Base-by-base conservation (phyloP, 2,888 invertebrate genomes). In the Ectemnius cavifrons region DNA sequence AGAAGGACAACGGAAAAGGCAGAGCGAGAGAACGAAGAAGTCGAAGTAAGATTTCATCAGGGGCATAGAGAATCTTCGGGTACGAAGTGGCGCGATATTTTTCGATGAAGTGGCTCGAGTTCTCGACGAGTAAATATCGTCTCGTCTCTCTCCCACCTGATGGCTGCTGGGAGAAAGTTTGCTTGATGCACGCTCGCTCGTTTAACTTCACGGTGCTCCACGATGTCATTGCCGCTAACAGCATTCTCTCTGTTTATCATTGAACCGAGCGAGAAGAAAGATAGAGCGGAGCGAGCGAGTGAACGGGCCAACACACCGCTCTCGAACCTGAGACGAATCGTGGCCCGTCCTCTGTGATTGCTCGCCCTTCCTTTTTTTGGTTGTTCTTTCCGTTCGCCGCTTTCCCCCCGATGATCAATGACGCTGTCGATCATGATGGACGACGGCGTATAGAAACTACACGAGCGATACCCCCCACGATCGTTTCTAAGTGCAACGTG, bases 401-500 rank as follows among this genome's bases (percentile, higher is more conserved):
- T 67, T 47, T 69, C 37, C 67, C 45, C 45, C 23, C 62, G 66
- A 79, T 80, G 82, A 82, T 83, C 82, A 76, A 83, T 79, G 77
- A 75, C 73, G 61, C 60, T 74, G 77, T 74, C 77, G 59, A 77
- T 72, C 66, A 68, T 78, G 82, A 82, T 70, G 76, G 66, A 82
- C 77, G 79, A 78, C 60, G 37, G 62, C 45, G 66, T 69, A 59
- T 52, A 27, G 58, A 71, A 67, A 66, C 66, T 80, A 37, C 37
- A 37, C 37, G 37, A 11, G 8, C 37, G 37, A 37, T 37, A 37
- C 37, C 0, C 72, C 56, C 62, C 20, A 28, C 58, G 46, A 59
- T 45, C 63, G 1, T 5, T 5, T 52, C 16, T 52, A 52, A 52
- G 52, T 52, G 16, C 52, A 52, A 52, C 16, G 14, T 16, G 52